Evolutionary conservation across 2,797 vertebrate species (phyloP), one percentile per base, ranked within the genome.

Genomic region (Silurus lanzhouensis): DNA sequence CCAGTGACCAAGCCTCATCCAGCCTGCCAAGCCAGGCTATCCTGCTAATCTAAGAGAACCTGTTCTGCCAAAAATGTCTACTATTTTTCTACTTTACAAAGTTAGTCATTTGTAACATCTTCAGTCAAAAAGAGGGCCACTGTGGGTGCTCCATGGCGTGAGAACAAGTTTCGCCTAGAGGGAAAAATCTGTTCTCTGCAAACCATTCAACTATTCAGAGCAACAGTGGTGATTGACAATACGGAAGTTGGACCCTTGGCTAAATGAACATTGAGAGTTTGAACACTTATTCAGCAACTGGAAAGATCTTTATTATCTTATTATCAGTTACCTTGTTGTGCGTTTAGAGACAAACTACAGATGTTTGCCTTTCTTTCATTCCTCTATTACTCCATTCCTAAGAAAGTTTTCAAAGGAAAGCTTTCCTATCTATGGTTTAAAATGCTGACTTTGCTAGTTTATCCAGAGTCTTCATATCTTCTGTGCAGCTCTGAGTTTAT

Each of bases 281-380:
- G 58, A 83, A 75, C 52, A 57, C 83, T 85, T 88, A 81, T 84
- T 79, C 68, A 55, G 46, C 75, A 31, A 55, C 9, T 44, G 0
- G 9, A 67, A 22, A 76, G 13, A 81, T 52, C 74, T 38, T 64
- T 85, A 70, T 76, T 55, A 68, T 67, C 75, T 70, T 13, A 58
- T 68, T 79, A 70, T 61, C 67, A 13, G 60, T 38, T 22, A 81
- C 27, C 48, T 13, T 88, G 19, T 15, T 84, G 68, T 81, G 79
- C 76, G 63, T 27, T 82, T 78, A 61, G 27, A 61, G 81, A 83
- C 75, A 83, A 85, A 83, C 72, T 84, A 58, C 70, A 87, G 31
- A 64, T 31, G 22, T 44, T 12, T 27, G 44, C 27, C 1, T 81
- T 85, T 85, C 20, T 22, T 74, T 31, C 52, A 31, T 87, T 66